Conservation (phyloP, 2,888 invertebrate genomes). For the Xestia sexstrigata region DNA sequence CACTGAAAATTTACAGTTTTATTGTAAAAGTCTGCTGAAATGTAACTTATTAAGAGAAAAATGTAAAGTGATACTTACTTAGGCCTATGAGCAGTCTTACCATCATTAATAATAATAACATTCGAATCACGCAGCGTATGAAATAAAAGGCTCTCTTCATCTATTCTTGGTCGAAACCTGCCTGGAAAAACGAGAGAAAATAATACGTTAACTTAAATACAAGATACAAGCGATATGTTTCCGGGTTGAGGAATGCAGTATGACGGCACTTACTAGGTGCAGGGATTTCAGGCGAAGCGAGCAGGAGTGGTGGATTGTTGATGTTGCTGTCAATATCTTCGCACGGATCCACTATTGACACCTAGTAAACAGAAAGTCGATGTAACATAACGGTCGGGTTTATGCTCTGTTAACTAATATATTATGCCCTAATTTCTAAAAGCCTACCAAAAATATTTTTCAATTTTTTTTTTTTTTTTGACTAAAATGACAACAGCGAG, state of each 20-base stretch:
- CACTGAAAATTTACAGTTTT: conserved; percentile 86
- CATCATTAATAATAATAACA: conserved; percentile 97
- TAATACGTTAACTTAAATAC: background rate
- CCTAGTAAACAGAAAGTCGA: conserved; percentile 79
- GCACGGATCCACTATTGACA: conserved; percentile 96
- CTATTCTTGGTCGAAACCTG: conserved; percentile 78
- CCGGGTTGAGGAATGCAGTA: background rate
- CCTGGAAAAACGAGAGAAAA: conserved; percentile 75
- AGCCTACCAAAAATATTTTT: background rate
- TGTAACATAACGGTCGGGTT: background rate
- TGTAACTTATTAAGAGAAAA: background rate
- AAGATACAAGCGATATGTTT: conserved; percentile 59
- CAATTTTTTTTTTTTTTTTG: too few relatives aligned
- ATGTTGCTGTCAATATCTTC: conserved; percentile 93
- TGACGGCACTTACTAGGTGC: conserved; percentile 79
- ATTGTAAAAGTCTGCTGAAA: background rate
- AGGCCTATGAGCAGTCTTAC: conserved; percentile 97
- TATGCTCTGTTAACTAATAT: background rate
- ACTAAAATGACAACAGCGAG: background rate
- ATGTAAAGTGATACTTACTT: conserved; percentile 91
- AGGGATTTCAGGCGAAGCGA: conserved; percentile 75
- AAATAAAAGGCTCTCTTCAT: conserved; percentile 95
- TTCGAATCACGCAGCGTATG: conserved; percentile 98
- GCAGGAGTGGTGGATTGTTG: conserved; percentile 69
- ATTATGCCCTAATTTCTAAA: background rate